phyloP scores from a whole-genome alignment of 1,140 invertebrate genomes.

The Lepidurus couesii region DNA sequence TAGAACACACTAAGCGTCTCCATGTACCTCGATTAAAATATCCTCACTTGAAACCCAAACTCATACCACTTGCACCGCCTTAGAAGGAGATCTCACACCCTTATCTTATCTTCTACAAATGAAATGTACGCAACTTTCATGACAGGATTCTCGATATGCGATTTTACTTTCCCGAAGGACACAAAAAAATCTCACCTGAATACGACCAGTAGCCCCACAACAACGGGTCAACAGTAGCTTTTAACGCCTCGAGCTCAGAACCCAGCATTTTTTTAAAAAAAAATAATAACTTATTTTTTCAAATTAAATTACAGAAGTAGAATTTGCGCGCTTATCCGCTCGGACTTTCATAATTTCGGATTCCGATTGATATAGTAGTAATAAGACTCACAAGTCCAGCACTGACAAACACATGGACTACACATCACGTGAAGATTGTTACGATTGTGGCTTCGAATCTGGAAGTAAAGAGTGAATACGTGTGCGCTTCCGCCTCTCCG shows the following conservation, averaged over 20 bases:
- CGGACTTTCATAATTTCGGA: not conserved
- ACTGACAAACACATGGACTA: not conserved
- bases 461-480: not conserved
- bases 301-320: not conserved
- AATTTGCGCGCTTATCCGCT: not conserved
- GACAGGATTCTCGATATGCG: no score
- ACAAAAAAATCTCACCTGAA: not conserved
- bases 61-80: no score
- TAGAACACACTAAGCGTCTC: no score
- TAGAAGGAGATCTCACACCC: not conserved
- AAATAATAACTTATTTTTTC: not conserved
- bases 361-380: not conserved
- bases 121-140: no score
- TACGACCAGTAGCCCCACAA: conserved; percentile 29
- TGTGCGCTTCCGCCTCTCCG: not conserved
- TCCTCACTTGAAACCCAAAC: no score
- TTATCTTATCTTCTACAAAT: not conserved
- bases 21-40: no score
- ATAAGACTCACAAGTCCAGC: no score
- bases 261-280: not conserved
- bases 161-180: no score
- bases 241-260: not conserved
- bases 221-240: conserved; percentile 26
- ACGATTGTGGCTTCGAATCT: not conserved
- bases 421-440: not conserved